These are phyloP conservation scores for Halcyon smyrnensis DNA, from an alignment of 2,797 vertebrate species.

Conservation along the genomic window DNA sequence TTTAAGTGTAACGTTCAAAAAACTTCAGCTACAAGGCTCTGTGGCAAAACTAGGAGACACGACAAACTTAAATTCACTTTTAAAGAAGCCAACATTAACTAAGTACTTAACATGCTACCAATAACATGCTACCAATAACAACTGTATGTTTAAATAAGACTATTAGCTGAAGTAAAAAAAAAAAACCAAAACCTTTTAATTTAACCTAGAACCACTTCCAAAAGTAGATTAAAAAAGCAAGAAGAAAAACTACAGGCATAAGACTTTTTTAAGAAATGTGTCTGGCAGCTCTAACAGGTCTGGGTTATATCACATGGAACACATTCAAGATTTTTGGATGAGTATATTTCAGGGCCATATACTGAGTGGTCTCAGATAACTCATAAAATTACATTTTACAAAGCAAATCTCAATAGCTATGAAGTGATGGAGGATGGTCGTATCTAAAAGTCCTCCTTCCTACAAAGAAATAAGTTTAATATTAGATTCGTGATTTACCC, in stretches of 20 bases:
- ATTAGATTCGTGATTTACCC: neutral
- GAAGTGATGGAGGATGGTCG: rapidly evolving
- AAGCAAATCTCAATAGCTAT: neutral
- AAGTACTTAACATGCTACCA: rapidly evolving
- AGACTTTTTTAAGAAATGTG: rapidly evolving
- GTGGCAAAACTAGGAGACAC: rapidly evolving
- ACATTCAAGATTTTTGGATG: neutral
- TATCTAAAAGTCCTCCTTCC: rapidly evolving
- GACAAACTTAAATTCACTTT: neutral
- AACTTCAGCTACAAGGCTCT: neutral
- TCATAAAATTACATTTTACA: rapidly evolving
- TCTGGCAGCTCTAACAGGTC: neutral
- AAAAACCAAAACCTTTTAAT: neutral
- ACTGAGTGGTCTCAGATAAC: rapidly evolving
- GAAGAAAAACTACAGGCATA: rapidly evolving
- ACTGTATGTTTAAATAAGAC: neutral
- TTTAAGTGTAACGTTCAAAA: neutral
- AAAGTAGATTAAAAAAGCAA: rapidly evolving
- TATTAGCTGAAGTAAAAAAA: neutral
- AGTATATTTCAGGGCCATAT: rapidly evolving
- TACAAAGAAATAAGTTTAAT: rapidly evolving
- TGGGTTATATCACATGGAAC: neutral
- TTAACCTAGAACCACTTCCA: neutral
- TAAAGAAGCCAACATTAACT: neutral
- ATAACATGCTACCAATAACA: rapidly evolving